Percentiles rank a stretch among this genome's conserved stretches.
Evolutionary conservation across 30 jellyfish, hydroid and myxozoan species (phyloP).

Genomic region (Hydractinia echinata): DNA sequence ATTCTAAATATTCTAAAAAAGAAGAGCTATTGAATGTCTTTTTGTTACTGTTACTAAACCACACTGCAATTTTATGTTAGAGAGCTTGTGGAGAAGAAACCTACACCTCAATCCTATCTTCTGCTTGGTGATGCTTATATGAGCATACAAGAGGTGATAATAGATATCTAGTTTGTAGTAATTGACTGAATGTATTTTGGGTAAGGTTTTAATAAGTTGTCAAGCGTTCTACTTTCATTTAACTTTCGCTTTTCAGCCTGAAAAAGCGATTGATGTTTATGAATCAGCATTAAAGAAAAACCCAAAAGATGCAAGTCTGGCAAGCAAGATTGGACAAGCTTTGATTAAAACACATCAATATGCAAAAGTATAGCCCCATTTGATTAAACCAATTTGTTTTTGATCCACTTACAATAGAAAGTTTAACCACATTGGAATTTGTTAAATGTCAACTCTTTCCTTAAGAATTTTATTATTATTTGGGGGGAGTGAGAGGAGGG

Average conservation of each 20-base stretch:
- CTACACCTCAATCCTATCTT: conserved; percentile 77
- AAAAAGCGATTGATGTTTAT: conserved; percentile 86
- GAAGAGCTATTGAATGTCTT: neutral
- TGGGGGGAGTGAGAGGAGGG: too few species aligned
- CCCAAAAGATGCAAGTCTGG: conserved; percentile 79
- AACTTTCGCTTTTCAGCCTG: conserved; percentile 60
- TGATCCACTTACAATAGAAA: neutral
- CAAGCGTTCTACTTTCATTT: neutral
- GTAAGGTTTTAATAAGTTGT: too few species aligned
- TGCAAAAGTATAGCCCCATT: conserved; percentile 47
- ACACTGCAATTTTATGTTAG: conserved; percentile 14
- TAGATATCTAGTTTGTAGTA: too few species aligned
- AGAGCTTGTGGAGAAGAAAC: conserved; percentile 92
- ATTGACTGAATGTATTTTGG: too few species aligned
- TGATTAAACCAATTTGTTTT: neutral
- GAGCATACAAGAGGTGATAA: conserved; percentile 85
- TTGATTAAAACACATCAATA: conserved; percentile 92
- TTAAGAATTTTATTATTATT: too few species aligned
- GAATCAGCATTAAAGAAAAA: conserved; percentile 88
- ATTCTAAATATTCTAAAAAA: too few species aligned
- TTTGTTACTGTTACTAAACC: neutral
- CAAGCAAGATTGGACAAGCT: conserved; percentile 93
- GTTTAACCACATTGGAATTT: too few species aligned
- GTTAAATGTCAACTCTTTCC: too few species aligned
- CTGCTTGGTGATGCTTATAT: conserved; percentile 97